Evolutionary conservation across 1,140 invertebrate species (phyloP), one percentile per base, ranked within the genome.

Genomic region (Epicauta chinensis): DNA sequence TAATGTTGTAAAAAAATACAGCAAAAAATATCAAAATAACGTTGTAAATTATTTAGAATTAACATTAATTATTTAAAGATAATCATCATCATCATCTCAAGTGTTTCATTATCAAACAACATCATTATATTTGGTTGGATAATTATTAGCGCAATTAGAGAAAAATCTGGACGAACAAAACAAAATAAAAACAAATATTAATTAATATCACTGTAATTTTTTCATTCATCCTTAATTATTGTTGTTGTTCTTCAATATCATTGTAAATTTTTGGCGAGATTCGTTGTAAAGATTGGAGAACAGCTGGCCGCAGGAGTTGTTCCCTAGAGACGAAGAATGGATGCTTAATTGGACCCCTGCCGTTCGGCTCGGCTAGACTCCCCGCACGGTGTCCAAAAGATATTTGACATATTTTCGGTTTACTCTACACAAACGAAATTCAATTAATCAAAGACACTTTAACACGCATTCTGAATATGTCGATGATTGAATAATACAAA

Each of bases 331-430:
- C 23, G 41, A 14, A 54, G 56, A 64, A 64, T 61, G 60, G 59
- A 51, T 37, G 46, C 57, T 52, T 64, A 64, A 64, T 64, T 64
- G 62, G 62, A 60, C 59, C 50, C 62, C 59, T 54, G 58, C 37
- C 45, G 60, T 34, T n/a, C n/a, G n/a, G n/a, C n/a, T n/a, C n/a
- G n/a, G n/a, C 32, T 12, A 49, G 50, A 43, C 47, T 56, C 55
- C 47, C 45, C 34, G 49, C 23, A 3, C 23, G 35, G 31, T 14
- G 11, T 10, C 13, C n/a, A 32, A 38, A 46, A 29, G 17, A 44
- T 16, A 34, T 34, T 34, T 34, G 10, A 34, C 10, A 12, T 16
- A 11, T 13, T 36, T 35, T 38, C 16, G 34, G n/a, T n/a, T n/a
- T n/a, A n/a, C n/a, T n/a, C n/a, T n/a, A n/a, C 10, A 12, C 11